phyloP scores from a whole-genome alignment of 2,888 invertebrate species.

The Drosophila meridiana region DNA sequence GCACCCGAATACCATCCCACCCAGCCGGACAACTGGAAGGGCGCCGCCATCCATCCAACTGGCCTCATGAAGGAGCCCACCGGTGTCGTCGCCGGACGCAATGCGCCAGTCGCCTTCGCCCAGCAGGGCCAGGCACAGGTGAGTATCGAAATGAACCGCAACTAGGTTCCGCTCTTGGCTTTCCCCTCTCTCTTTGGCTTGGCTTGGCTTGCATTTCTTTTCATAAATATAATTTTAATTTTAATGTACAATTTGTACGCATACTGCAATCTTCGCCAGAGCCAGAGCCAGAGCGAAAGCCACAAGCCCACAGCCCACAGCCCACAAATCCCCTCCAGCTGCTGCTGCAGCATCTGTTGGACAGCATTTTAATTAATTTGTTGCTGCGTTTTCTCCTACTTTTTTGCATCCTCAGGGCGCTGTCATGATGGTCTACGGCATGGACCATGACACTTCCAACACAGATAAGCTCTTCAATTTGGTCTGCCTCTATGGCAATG shows the following conservation, averaged over 20 bases:
- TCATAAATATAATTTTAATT: slow-evolving; percentile 59
- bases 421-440: slow-evolving; percentile 99
- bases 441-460: slow-evolving; percentile 97
- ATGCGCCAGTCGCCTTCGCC: slow-evolving; percentile 84
- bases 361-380: slow-evolving; percentile 66
- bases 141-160: slow-evolving; percentile 44
- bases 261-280: slow-evolving; percentile 26
- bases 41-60: slow-evolving; percentile 84
- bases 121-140: slow-evolving; percentile 85
- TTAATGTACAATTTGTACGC: slow-evolving; percentile 54
- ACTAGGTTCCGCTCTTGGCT: not conserved
- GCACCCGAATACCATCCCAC: slow-evolving; percentile 85
- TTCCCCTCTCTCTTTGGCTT: not conserved
- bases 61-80: slow-evolving; percentile 88
- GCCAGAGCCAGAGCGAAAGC: slow-evolving; percentile 2
- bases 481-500: slow-evolving; percentile 99
- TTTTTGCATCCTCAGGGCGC: slow-evolving; percentile 88
- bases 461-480: slow-evolving; percentile 98
- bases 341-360: slow-evolving; percentile 30
- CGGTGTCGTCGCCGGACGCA: slow-evolving; percentile 85
- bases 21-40: slow-evolving; percentile 85
- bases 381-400: slow-evolving; percentile 30
- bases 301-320: slow-evolving; percentile 13
- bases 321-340: slow-evolving; percentile 27
- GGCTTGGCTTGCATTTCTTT: slow-evolving; percentile 25